Conservation (phyloP, 2,888 invertebrate genomes). For the Chelonus formosanus region DNA sequence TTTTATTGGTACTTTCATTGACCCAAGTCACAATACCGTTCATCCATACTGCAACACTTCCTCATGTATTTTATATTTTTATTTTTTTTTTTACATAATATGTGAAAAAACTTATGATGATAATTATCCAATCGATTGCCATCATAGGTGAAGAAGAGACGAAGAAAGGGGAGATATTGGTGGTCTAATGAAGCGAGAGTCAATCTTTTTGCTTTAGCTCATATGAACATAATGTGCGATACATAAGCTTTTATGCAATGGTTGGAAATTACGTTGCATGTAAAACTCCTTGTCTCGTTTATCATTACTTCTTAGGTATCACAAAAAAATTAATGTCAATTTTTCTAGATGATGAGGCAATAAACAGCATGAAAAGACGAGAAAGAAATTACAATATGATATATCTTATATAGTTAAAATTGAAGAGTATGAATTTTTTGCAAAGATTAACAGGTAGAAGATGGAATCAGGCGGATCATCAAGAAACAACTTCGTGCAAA, state of each 20-base stretch:
- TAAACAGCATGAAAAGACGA: constrained; percentile 3
- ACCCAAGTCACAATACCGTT: constrained; percentile 11
- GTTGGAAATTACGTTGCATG: constrained; percentile 29
- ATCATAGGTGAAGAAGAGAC: constrained; percentile 3
- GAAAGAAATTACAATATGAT: constrained; percentile 5
- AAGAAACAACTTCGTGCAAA: constrained; percentile 18
- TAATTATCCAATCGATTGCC: constrained; percentile 34
- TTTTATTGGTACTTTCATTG: constrained; percentile 19
- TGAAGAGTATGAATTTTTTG: not conserved
- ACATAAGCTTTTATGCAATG: constrained; percentile 31
- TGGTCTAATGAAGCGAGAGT: constrained; percentile 14
- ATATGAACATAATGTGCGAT: constrained; percentile 24
- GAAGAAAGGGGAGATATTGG: constrained; percentile 6
- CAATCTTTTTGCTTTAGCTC: constrained; percentile 22
- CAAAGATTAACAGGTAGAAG: not conserved
- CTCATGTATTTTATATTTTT: constrained; percentile 13
- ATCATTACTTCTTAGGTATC: constrained; percentile 23
- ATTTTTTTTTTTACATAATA: constrained; percentile 1
- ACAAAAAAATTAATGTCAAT: constrained; percentile 14
- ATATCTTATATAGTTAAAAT: constrained; percentile 1
- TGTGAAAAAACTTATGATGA: constrained; percentile 23
- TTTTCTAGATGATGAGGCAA: constrained; percentile 16
- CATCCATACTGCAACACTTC: constrained; percentile 11
- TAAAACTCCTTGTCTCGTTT: constrained; percentile 24
- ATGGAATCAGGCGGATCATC: not conserved